Conservation (phyloP, 2,797 vertebrate species). For the Pangasius mekongensis region DNA sequence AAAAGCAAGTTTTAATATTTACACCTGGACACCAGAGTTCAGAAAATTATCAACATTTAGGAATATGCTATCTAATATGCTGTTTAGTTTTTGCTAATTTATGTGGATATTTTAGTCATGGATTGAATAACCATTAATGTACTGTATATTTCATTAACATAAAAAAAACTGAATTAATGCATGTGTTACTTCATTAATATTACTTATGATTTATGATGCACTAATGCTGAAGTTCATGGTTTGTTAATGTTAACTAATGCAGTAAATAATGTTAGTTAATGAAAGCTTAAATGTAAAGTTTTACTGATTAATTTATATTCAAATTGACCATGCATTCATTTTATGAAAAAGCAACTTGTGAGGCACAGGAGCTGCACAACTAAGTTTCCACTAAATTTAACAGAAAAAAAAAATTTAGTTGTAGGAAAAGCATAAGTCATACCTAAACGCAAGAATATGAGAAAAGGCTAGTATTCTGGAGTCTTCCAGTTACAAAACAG, state of each 20-base stretch:
- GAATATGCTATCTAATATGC: not conserved
- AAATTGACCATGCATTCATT: not conserved
- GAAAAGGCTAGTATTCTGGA: not conserved
- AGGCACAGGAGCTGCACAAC: not conserved
- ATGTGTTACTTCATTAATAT: not conserved
- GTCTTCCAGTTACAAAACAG: not conserved
- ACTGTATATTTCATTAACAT: not conserved
- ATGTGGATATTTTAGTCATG: not conserved
- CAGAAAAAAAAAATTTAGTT: not conserved
- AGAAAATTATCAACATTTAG: not conserved
- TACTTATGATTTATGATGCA: not conserved
- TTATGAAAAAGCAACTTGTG: not conserved
- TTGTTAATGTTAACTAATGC: not conserved
- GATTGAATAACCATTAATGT: not conserved
- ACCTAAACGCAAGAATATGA: not conserved
- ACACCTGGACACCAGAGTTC: not conserved
- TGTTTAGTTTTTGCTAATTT: not conserved
- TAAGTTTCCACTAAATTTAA: not conserved
- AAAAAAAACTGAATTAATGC: not conserved
- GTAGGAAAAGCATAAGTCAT: not conserved
- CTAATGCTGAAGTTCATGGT: not conserved
- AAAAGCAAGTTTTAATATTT: not conserved
- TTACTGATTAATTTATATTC: not conserved
- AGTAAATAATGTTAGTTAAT: not conserved
- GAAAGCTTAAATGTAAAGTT: not conserved